phyloP scores from a whole-genome alignment of 2,888 invertebrate species.

The Rugalucina vietnamica region DNA sequence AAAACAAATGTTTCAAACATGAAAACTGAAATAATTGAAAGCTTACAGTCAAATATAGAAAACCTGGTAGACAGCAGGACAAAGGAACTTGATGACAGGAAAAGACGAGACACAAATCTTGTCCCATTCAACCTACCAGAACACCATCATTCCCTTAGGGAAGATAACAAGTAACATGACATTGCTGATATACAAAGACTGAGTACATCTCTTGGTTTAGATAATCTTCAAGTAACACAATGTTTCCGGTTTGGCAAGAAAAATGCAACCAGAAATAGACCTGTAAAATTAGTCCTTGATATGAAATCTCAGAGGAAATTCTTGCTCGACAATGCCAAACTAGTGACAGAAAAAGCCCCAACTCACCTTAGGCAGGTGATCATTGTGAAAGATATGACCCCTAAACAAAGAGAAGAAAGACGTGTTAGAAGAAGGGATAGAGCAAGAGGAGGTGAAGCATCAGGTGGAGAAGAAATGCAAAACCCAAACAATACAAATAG shows the following conservation, averaged over 20 bases:
- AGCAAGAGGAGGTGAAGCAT: background rate
- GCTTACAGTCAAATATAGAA: background rate
- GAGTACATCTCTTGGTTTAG: background rate
- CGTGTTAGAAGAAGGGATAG: background rate
- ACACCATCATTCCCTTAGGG: background rate
- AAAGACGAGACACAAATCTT: background rate
- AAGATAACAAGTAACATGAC: background rate
- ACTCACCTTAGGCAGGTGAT: background rate
- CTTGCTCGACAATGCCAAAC: background rate
- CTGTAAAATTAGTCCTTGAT: background rate
- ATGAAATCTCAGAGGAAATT: background rate
- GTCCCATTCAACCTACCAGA: background rate
- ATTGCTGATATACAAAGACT: background rate
- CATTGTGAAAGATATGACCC: background rate
- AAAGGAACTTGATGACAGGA: background rate
- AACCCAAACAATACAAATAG: background rate
- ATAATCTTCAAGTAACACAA: background rate
- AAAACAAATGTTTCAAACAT: background rate
- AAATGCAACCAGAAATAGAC: background rate
- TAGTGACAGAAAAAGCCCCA: background rate
- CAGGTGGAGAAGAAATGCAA: background rate
- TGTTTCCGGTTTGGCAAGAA: background rate
- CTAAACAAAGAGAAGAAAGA: background rate
- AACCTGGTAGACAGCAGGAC: background rate
- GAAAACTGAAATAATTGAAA: slow-evolving; percentile 6